Evolutionary conservation across 37 sponge, comb jelly and placozoan genomes (phyloP), one percentile per base, ranked within the genome.

Genomic region (Halichondria panicea): DNA sequence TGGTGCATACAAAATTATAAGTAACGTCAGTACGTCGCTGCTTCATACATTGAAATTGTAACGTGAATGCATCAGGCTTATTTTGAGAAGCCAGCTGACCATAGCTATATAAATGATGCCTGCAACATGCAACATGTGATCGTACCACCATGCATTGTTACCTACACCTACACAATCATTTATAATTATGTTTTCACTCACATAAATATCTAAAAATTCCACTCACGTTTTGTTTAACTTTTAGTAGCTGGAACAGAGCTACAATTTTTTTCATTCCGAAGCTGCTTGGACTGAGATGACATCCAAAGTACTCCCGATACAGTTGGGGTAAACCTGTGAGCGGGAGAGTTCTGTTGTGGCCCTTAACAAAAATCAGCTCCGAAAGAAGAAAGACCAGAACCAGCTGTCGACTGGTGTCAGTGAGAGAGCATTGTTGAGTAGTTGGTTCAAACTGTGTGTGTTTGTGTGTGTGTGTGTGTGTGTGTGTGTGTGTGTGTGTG

Each of bases 291-390:
- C 19, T 27, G 28, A 86, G 80, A 44, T 80, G 37, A 8, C 72
- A 54, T 3, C 74, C 74, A 79, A 73, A 86, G 69, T 74, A 66
- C 30, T 48, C 19, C 41, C 66, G 79, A 37, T 71, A 86, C 6
- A 74, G 46, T 13, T 19, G 38, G 24, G 50, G 71, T 22, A 80
- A 33, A 63, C 32, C 38, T 18, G 46, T 43, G 22, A 67, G 40
- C 13, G 8, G 18, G 18, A 8, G 43, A 55, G 44, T 55, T 59
- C 55, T 58, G 11, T 67, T 44, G n/a, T n/a, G n/a, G 33, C 82
- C 82, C 33, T 57, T 33, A 0, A 40, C 28, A 55, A 71, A 84
- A 22, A 84, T 38, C 35, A 84, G 68, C 64, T 84, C 85, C 33
- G 70, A 42, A 50, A 84, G 35, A 25, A 71, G 71, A 1, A 71